A percentile compares a stretch with the other conserved stretches of the same genome.
These are phyloP conservation scores for Molossus molossus DNA, from an alignment of 2,797 vertebrate species.

Conservation along the genomic window DNA sequence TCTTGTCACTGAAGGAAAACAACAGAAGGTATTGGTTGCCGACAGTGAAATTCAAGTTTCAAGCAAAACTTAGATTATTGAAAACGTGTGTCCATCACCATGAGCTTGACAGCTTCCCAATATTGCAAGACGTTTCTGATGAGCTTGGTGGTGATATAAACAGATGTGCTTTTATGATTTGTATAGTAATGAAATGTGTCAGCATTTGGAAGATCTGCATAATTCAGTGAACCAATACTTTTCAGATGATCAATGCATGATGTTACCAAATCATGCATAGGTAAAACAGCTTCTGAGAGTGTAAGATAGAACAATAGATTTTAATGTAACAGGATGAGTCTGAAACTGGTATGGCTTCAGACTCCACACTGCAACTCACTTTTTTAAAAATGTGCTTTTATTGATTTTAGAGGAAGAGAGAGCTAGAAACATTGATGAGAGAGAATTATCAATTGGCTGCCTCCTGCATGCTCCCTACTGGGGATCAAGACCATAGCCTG, in stretches of 20 bases:
- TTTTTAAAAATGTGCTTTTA: background rate
- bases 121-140: background rate
- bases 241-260: background rate
- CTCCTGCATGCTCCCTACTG: too few relatives aligned
- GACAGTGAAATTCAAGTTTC: conserved; percentile 12
- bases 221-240: conserved; percentile 5
- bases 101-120: background rate
- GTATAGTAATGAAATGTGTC: background rate
- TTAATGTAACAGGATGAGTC: background rate
- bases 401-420: too few relatives aligned
- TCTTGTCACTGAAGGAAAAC: background rate
- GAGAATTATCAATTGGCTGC: too few relatives aligned
- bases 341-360: background rate
- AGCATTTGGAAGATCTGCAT: background rate
- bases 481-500: too few relatives aligned
- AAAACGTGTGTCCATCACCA: background rate
- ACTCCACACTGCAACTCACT: background rate
- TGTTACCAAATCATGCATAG: background rate
- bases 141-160: background rate
- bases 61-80: conserved; percentile 3
- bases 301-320: background rate
- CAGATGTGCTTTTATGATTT: background rate
- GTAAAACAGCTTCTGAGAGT: background rate
- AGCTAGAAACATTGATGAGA: too few relatives aligned
- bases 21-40: background rate